Base-by-base conservation (phyloP, 1,140 invertebrate species). In the Nasonia giraulti region DNA sequence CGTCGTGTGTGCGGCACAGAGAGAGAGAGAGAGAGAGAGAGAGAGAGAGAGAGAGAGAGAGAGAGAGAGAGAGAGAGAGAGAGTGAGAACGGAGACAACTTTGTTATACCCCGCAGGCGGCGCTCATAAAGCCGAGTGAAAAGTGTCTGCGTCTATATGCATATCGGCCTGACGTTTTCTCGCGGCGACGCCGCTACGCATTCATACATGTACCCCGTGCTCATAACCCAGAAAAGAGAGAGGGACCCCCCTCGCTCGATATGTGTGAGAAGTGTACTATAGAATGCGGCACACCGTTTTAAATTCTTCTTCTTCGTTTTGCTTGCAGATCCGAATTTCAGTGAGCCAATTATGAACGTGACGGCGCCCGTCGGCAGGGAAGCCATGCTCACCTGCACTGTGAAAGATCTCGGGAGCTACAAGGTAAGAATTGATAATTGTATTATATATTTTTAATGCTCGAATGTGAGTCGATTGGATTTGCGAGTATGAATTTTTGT, bases 291-390 rank as follows among this genome's bases (percentile, higher is more conserved):
- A 62, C 40, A 62, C 17, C n/a, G 20, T 62, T 62, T 62, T 20
- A 62, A 62, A 62, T 62, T 62, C 55, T 20, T 17, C 55, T 20
- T 62, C 17, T 20, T 20, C 55, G 55, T 62, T 62, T 12, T 75
- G 73, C 27, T 95, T 96, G 94, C 95, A 93, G 95, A 96, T 92
- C 97, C 97, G 8, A 96, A 96, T 88, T 98, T 98, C 92, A 96
- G 95, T 87, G 96, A 95, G 88, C 95, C 96, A 86, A 97, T 98
- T 89, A 93, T 94, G 85, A 98, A 98, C 93, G 96, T 97, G 86
- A 98, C 97, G 68, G 95, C 96, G 33, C 95, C 97, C 11, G 95
- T 97, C 69, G 97, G 97, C 78, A 94, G 97, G 87, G 97, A 98
- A 91, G 97, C 97, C 1, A 95, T 96, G 71, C 94, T 98, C 37